Base-by-base conservation (phyloP, 35 echinoderm and acorn worm species). In the Lytechinus pictus region DNA sequence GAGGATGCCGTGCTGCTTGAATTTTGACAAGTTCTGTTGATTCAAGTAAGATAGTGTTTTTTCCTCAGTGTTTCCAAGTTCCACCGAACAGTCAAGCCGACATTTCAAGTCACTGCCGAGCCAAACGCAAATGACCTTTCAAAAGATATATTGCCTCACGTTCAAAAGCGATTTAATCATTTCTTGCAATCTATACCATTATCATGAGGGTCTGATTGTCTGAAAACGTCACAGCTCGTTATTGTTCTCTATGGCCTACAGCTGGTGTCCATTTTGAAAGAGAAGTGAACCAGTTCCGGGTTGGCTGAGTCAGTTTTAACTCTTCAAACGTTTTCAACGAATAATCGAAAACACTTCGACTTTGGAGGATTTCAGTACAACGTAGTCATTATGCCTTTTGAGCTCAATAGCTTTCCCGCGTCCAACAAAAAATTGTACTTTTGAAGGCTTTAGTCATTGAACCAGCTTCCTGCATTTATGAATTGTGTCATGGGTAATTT, bases 171-270 rank as follows among this genome's bases (percentile, higher is more conserved):
- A 79, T 79, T 24, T 24, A n/a, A 79, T 79, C 66, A 79, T 16
- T 79, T 79, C 66, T 79, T 79, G 66, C 66, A 79, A 79, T 79
- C 21, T 7, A 6, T 24, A 24, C 66, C 66, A 24, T 79, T 79
- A 24, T 24, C 66, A 79, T 79, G 66, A 79, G 66, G 14, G 66
- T 79, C 66, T 79, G 19, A 79, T 44, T 90, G 88, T 90, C 88
- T 90, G 88, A 44, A 90, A 54, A 90, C 88, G 88, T 90, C 88
- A 90, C 88, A 90, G 16, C 52, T 54, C 11, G 88, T 90, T 90
- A 90, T 90, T 90, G 88, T 90, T 90, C 88, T 90, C 88, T 52
- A 90, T 90, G 27, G n/a, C 88, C 29, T 90, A 51, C 88, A 90
- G 88, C 28, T 90, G 88, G 88, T 90, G 88, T 90, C 88, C 52